Evolutionary conservation across 2,113 vertebrate genomes (phyloP).

Genomic region (Picathartes gymnocephalus): DNA sequence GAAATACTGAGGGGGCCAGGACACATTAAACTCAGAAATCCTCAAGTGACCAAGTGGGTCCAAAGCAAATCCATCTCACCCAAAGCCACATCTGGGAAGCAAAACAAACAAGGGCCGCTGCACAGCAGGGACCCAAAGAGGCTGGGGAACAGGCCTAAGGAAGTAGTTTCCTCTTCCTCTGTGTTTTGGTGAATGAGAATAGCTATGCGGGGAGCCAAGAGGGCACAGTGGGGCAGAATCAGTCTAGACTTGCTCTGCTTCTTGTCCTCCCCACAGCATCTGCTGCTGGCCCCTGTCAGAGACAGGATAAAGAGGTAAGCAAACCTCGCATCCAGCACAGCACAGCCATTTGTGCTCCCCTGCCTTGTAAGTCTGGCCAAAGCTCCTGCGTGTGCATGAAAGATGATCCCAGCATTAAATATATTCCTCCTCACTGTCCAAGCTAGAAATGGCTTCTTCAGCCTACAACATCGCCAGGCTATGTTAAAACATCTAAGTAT

Average conservation of each 20-base stretch:
- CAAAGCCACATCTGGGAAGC: not conserved
- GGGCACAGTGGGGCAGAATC: not conserved
- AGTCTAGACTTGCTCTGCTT: not conserved
- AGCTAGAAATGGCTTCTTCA: not conserved
- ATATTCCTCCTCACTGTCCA: not conserved
- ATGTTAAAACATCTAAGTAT: not conserved
- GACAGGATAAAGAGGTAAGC: not conserved
- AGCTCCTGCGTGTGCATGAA: not conserved
- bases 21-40: not conserved
- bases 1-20: not conserved
- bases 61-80: rapidly evolving
- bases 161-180: not conserved
- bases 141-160: not conserved
- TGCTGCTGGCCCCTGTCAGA: not conserved
- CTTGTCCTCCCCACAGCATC: not conserved
- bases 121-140: rapidly evolving
- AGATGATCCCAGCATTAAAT: not conserved
- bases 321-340: not conserved
- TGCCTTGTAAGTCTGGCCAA: not conserved
- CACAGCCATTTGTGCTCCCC: not conserved
- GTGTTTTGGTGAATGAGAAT: not conserved
- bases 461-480: not conserved
- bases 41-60: not conserved
- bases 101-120: not conserved
- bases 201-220: not conserved